These are phyloP conservation scores for Epizoanthus scotinus DNA, from an alignment of 92 coral and sea anemone genomes.

Conservation along the genomic window DNA sequence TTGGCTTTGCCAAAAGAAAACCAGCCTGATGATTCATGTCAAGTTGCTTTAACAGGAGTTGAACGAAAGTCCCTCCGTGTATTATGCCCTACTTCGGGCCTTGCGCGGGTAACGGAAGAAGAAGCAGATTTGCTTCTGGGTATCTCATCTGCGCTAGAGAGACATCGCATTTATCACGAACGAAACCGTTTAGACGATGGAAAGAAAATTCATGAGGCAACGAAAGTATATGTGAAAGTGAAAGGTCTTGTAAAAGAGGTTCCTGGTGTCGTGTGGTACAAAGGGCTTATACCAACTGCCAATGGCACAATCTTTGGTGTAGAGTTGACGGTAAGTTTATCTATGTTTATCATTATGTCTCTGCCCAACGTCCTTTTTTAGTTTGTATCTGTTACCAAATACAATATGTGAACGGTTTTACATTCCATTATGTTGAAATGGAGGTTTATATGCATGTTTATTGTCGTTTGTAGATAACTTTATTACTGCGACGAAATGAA, in stretches of 20 bases:
- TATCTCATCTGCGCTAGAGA: slow-evolving; percentile 45
- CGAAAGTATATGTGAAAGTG: slow-evolving; percentile 63
- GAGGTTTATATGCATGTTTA: no score
- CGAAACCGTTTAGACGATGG: slow-evolving; percentile 55
- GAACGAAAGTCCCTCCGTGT: slow-evolving; percentile 32
- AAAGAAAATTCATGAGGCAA: slow-evolving; percentile 41
- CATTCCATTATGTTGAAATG: no score
- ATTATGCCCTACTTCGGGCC: slow-evolving; percentile 30
- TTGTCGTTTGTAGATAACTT: no score
- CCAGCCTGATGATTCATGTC: slow-evolving; percentile 54
- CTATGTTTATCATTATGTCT: no score
- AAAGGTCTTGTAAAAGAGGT: slow-evolving; percentile 34
- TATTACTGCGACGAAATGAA: no score
- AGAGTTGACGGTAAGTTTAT: slow-evolving; percentile 57
- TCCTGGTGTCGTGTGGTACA: slow-evolving; percentile 69
- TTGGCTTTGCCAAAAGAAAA: slow-evolving; percentile 61
- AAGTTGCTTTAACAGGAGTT: slow-evolving; percentile 57
- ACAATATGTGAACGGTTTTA: no score
- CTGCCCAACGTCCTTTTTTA: no score
- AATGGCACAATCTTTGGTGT: slow-evolving; percentile 85
- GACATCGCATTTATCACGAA: slow-evolving; percentile 55
- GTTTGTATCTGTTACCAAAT: no score
- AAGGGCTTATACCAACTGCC: slow-evolving; percentile 52
- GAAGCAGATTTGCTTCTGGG: slow-evolving; percentile 65
- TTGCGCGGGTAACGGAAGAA: slow-evolving; percentile 44